Conservation (phyloP, 2,113 vertebrate genomes). For the Dicerorhinus sumatrensis region DNA sequence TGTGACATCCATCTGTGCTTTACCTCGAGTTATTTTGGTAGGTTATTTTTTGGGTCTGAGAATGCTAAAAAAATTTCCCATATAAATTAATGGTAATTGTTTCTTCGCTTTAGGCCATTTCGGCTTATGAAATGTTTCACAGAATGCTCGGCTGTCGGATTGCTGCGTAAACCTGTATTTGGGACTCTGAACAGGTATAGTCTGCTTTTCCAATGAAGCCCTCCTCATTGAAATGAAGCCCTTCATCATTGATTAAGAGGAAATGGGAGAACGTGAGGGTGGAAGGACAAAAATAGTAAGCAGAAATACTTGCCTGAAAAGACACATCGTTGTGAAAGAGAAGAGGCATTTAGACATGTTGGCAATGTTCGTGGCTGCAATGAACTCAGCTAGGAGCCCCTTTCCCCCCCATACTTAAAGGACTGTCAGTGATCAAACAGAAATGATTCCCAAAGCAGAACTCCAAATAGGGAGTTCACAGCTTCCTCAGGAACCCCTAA, state of each 20-base stretch:
- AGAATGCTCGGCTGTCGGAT: too few relatives aligned
- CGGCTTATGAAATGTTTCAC: too few relatives aligned
- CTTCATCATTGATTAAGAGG: not conserved
- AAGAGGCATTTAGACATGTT: not conserved
- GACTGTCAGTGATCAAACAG: not conserved
- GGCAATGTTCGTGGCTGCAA: not conserved
- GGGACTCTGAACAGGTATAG: not conserved
- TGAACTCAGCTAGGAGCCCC: not conserved
- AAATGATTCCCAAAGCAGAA: not conserved
- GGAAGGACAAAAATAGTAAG: not conserved
- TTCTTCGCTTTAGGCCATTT: too few relatives aligned
- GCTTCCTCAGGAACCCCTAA: not conserved
- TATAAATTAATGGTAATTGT: too few relatives aligned
- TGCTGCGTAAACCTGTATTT: not conserved
- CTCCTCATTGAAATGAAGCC: too few relatives aligned
- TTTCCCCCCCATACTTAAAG: not conserved
- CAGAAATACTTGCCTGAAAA: not conserved
- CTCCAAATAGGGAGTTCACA: not conserved
- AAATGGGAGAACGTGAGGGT: not conserved
- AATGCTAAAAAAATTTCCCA: too few relatives aligned
- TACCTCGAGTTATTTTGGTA: too few relatives aligned
- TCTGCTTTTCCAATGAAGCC: not conserved
- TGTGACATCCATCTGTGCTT: too few relatives aligned
- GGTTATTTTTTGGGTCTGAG: too few relatives aligned
- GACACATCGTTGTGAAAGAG: not conserved